phyloP scores from a whole-genome alignment of 2,888 invertebrate genomes.

The Cerceris rybyensis region DNA sequence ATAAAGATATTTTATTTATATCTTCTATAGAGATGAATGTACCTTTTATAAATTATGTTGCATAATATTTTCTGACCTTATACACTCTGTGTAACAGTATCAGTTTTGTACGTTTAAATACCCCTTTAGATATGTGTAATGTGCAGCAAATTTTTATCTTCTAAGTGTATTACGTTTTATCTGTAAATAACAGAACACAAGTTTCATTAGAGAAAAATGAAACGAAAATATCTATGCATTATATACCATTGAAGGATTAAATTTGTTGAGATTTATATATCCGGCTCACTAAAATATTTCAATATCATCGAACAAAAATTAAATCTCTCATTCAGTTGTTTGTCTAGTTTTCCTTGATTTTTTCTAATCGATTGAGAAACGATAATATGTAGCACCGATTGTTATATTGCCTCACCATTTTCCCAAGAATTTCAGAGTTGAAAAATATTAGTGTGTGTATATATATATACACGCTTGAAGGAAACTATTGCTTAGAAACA shows the following conservation, averaged over 20 bases:
- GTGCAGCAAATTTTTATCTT: slow-evolving; percentile 44
- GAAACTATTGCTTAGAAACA: slow-evolving; percentile 28
- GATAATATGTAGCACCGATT: slow-evolving; percentile 10
- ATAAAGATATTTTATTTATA: slow-evolving; percentile 29
- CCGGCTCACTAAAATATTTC: not conserved
- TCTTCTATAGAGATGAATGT: slow-evolving; percentile 25
- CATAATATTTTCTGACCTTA: slow-evolving; percentile 30
- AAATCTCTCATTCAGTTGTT: slow-evolving; percentile 13
- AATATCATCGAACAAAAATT: too few relatives aligned
- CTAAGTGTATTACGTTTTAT: slow-evolving; percentile 52
- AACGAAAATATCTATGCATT: slow-evolving; percentile 31
- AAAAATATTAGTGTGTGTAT: slow-evolving; percentile 35
- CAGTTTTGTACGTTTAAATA: slow-evolving; percentile 46
- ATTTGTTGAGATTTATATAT: slow-evolving; percentile 10
- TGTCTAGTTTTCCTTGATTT: slow-evolving; percentile 7
- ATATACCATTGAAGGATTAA: slow-evolving; percentile 22
- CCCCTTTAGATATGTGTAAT: slow-evolving; percentile 41
- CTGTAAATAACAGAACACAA: slow-evolving; percentile 42
- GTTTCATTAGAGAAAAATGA: slow-evolving; percentile 37
- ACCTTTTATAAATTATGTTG: slow-evolving; percentile 28
- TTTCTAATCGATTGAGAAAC: not conserved
- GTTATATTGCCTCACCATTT: slow-evolving; percentile 23
- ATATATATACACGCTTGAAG: slow-evolving; percentile 18
- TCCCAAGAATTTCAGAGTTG: slow-evolving; percentile 33
- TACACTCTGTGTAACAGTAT: slow-evolving; percentile 49